Percentiles rank a stretch among this genome's conserved stretches.
phyloP scores from a whole-genome alignment of 35 echinoderm and acorn worm genomes.

The Lytechinus pictus region DNA sequence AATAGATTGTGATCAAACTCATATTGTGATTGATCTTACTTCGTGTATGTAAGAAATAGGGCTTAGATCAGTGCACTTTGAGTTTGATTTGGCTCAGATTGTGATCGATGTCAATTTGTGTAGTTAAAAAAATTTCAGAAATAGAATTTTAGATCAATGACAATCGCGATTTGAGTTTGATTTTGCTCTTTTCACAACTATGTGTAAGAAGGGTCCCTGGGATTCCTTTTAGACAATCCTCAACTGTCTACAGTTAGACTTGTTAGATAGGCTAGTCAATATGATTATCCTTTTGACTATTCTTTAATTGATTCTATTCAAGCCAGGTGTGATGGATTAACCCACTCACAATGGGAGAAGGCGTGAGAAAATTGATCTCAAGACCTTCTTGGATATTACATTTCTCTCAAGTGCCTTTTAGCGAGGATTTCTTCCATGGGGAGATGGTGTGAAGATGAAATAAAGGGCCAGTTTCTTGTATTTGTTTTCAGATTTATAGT shows the following conservation, averaged over 20 bases:
- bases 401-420: background rate
- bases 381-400: background rate
- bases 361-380: background rate
- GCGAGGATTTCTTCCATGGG: background rate
- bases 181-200: no score
- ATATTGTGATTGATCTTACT: no score
- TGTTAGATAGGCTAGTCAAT: conserved; percentile 9
- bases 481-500: background rate
- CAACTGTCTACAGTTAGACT: background rate
- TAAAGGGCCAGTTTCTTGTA: background rate
- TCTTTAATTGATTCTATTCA: background rate
- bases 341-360: background rate
- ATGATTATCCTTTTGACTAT: background rate
- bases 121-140: no score
- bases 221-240: background rate
- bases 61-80: no score
- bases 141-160: no score
- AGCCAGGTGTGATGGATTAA: background rate
- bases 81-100: no score
- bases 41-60: no score
- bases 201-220: no score
- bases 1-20: no score
- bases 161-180: no score
- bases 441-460: background rate
- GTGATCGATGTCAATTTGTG: no score